Evolutionary conservation across 2,888 invertebrate species (phyloP).

Genomic region (Phasia obesa): DNA sequence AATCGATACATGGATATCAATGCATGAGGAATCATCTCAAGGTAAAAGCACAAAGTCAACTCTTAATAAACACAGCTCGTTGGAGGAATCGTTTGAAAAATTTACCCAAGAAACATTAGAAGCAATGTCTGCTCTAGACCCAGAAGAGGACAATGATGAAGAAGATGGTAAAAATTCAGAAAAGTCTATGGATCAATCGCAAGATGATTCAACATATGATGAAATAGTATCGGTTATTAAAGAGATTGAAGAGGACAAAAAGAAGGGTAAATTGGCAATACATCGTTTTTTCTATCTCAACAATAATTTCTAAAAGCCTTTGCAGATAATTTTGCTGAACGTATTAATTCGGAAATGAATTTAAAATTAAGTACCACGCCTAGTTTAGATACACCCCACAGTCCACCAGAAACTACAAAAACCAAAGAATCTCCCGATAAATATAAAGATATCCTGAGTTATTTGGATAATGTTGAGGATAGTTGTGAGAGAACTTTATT

Average conservation of each 20-base stretch:
- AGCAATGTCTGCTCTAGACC: conserved; percentile 53
- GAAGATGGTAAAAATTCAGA: conserved; percentile 74
- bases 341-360: conserved; percentile 76
- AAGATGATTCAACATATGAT: conserved; percentile 81
- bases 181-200: conserved; percentile 79
- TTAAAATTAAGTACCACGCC: conserved; percentile 76
- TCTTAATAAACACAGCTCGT: conserved; percentile 27
- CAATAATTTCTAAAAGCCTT: neutral
- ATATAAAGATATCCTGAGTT: conserved; percentile 81
- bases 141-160: conserved; percentile 56
- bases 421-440: conserved; percentile 76
- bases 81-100: conserved; percentile 72
- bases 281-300: neutral
- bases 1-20: conserved; percentile 83
- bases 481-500: conserved; percentile 82
- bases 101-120: conserved; percentile 73
- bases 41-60: conserved; percentile 48
- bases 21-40: conserved; percentile 76
- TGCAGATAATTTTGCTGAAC: conserved; percentile 79
- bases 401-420: conserved; percentile 34
- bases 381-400: conserved; percentile 66
- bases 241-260: conserved; percentile 82
- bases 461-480: conserved; percentile 82
- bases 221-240: conserved; percentile 82
- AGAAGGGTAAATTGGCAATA: conserved; percentile 75